Evolutionary conservation across 2,797 vertebrate species (phyloP).

Genomic region (Melanotaenia boesemani): DNA sequence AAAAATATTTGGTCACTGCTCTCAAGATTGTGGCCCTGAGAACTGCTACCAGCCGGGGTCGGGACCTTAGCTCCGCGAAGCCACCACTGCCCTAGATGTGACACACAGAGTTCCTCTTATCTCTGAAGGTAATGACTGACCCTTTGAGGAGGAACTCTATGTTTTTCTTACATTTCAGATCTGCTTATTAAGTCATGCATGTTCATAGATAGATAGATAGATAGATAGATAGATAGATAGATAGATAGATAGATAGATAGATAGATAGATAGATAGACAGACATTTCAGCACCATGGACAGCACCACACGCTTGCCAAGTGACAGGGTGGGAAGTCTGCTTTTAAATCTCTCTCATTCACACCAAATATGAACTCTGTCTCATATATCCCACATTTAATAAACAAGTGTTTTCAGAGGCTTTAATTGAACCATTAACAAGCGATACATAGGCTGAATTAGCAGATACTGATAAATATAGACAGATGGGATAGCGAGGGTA

Average conservation of each 20-base stretch:
- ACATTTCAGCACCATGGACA: slow-evolving; percentile 76
- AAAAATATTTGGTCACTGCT: not conserved
- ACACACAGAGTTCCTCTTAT: slow-evolving; percentile 75
- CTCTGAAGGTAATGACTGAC: slow-evolving; percentile 77
- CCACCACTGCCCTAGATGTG: slow-evolving; percentile 67
- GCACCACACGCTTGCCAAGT: slow-evolving; percentile 23
- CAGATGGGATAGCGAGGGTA: slow-evolving; percentile 16
- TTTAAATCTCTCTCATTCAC: slow-evolving; percentile 30
- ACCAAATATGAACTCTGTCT: slow-evolving; percentile 26
- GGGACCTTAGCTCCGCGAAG: slow-evolving; percentile 61
- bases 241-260: slow-evolving; percentile 42
- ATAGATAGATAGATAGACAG: slow-evolving; percentile 24
- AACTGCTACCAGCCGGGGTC: slow-evolving; percentile 56
- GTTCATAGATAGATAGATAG: slow-evolving; percentile 18
- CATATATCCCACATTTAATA: slow-evolving; percentile 8
- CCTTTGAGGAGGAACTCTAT: not conserved
- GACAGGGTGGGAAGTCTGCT: slow-evolving; percentile 10
- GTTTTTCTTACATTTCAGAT: not conserved
- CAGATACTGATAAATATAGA: slow-evolving; percentile 1
- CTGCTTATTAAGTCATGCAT: slow-evolving; percentile 25
- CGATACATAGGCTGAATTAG: not conserved
- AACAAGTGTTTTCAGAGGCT: slow-evolving; percentile 14
- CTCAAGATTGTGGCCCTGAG: slow-evolving; percentile 40
- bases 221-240: slow-evolving; percentile 41
- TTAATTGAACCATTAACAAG: not conserved